Percentiles rank a stretch among this genome's conserved stretches.
Conservation (phyloP, 2,113 vertebrate genomes). For the Tragelaphus imberbis region DNA sequence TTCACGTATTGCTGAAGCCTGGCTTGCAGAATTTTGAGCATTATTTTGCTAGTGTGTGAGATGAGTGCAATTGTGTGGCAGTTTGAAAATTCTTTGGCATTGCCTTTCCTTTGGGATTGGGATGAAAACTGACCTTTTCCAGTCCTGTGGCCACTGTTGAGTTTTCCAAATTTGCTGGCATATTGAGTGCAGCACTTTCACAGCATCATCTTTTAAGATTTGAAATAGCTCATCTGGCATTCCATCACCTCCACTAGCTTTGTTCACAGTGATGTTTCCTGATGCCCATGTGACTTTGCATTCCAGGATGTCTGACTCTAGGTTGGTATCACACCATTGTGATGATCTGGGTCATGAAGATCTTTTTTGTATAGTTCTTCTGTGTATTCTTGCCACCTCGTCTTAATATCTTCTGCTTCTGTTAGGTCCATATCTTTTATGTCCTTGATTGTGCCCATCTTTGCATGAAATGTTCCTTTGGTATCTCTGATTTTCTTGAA, state of each 20-base stretch:
- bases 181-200: neutral
- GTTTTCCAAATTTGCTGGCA: neutral
- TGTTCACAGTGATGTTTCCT: neutral
- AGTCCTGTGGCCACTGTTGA: neutral
- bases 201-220: neutral
- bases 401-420: neutral
- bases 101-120: neutral
- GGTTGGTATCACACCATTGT: neutral
- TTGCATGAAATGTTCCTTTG: neutral
- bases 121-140: neutral
- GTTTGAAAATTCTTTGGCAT: neutral
- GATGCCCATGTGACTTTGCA: neutral
- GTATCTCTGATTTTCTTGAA: neutral
- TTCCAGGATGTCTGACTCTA: neutral
- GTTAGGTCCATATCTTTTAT: neutral
- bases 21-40: neutral
- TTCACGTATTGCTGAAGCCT: neutral
- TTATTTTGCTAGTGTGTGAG: neutral
- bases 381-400: neutral
- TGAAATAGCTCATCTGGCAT: neutral
- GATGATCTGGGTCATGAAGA: neutral
- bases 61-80: neutral
- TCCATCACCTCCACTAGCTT: neutral
- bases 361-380: neutral
- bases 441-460: neutral